These are phyloP conservation scores for Amaurobius ferox DNA, from an alignment of 2,888 invertebrate species.

Conservation along the genomic window DNA sequence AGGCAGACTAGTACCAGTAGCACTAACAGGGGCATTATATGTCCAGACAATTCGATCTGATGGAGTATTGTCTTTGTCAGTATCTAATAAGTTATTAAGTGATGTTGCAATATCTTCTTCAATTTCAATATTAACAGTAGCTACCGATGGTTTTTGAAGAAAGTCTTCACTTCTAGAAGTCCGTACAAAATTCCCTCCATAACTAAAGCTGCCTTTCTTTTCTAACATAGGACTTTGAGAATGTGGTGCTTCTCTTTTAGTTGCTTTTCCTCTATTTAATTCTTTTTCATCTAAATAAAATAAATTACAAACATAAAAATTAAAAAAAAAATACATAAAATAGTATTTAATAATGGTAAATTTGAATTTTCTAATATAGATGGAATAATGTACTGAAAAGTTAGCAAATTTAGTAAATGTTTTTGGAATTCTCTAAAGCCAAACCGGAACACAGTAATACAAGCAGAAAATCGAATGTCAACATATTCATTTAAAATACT, in stretches of 20 bases:
- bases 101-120: slow-evolving; percentile 94
- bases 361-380: too few species aligned
- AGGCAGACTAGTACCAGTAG: slow-evolving; percentile 32
- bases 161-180: slow-evolving; percentile 95
- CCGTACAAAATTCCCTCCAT: slow-evolving; percentile 84
- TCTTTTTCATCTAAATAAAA: slow-evolving; percentile 64
- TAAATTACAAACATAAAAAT: not conserved
- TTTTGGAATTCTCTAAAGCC: too few species aligned
- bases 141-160: slow-evolving; percentile 87
- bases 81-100: slow-evolving; percentile 91
- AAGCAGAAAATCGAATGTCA: too few species aligned
- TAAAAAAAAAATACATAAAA: not conserved
- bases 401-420: too few species aligned
- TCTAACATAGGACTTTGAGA: slow-evolving; percentile 73
- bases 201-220: slow-evolving; percentile 74
- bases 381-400: too few species aligned
- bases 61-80: slow-evolving; percentile 79
- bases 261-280: slow-evolving; percentile 41
- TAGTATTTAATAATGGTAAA: not conserved
- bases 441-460: too few species aligned
- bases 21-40: slow-evolving; percentile 87
- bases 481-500: too few species aligned
- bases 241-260: slow-evolving; percentile 71
- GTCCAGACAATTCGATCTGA: slow-evolving; percentile 90
- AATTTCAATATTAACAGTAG: slow-evolving; percentile 92